Evolutionary conservation across 2,797 vertebrate species (phyloP), one percentile per base, ranked within the genome.

Genomic region (Lacerta agilis): DNA sequence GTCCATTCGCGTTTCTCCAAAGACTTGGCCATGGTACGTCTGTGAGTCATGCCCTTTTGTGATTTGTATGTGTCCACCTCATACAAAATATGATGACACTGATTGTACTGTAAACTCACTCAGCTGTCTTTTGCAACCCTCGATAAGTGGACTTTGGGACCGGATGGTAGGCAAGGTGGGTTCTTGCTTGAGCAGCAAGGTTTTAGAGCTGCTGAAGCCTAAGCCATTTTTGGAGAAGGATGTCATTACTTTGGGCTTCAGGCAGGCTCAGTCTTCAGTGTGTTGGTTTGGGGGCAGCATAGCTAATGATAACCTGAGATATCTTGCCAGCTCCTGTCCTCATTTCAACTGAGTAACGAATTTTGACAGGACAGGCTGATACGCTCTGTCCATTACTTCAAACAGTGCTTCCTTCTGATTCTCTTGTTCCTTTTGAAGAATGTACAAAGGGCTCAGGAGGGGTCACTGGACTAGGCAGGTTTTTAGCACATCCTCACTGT

Each of bases 1-100:
- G 93, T 95, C 95, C 94, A 94, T 95, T 95, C 94, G 89, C 95
- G 91, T 95, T 95, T 95, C 95, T 96, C 94, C 94, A 95, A 94
- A 95, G 95, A 95, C 94, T 95, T 95, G 94, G 94, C 95, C 94
- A 93, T 95, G 94, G 95, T 94, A 95, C 95, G 86, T 95, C 95
- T 96, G 94, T 95, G 95, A 96, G 94, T 95, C 94, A 76, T 94
- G 95, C 94, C 95, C 95, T 95, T 93, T 94, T 93, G 95, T 95
- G 93, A 93, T 94, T 94, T 96, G 89, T 96, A 86, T 89, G 88
- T 95, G 91, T 95, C 94, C 87, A 83, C 90, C 87, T 95, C 90
- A 88, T 90, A 93, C 93, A 93, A 95, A 88, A 93, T 86, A 94
- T 90, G 89, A 91, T 94, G 93, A 87, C 92, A 92, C 94, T 95